These are phyloP conservation scores for Oreochromis grahami DNA, from an alignment of 2,797 vertebrate genomes.

Conservation along the genomic window DNA sequence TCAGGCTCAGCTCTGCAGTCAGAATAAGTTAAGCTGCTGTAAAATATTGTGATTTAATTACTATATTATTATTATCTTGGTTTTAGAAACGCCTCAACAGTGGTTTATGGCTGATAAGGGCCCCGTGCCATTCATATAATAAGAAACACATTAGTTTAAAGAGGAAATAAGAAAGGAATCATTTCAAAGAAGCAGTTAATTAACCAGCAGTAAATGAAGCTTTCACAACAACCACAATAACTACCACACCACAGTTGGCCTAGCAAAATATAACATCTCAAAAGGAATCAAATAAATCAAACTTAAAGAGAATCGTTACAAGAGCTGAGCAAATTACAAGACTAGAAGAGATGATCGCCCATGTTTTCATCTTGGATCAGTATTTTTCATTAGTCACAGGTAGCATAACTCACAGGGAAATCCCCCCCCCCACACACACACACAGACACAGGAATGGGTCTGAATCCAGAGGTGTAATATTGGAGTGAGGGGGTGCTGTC, in stretches of 20 bases:
- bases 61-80: not conserved
- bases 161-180: not conserved
- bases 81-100: not conserved
- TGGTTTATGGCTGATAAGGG: not conserved
- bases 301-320: not conserved
- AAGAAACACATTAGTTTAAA: not conserved
- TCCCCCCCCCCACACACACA: fast-evolving
- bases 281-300: not conserved
- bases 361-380: not conserved
- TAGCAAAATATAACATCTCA: not conserved
- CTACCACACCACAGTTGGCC: not conserved
- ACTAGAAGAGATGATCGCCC: not conserved
- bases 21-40: not conserved
- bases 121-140: not conserved
- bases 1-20: not conserved
- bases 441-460: not conserved
- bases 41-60: not conserved
- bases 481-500: not conserved
- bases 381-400: not conserved
- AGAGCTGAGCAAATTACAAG: not conserved
- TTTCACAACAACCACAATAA: not conserved
- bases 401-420: not conserved
- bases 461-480: not conserved
- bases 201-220: not conserved
- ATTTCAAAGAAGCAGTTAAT: not conserved